Evolutionary conservation across 1,140 invertebrate species (phyloP), one percentile per base, ranked within the genome.

Genomic region (Leptopilina boulardi): DNA sequence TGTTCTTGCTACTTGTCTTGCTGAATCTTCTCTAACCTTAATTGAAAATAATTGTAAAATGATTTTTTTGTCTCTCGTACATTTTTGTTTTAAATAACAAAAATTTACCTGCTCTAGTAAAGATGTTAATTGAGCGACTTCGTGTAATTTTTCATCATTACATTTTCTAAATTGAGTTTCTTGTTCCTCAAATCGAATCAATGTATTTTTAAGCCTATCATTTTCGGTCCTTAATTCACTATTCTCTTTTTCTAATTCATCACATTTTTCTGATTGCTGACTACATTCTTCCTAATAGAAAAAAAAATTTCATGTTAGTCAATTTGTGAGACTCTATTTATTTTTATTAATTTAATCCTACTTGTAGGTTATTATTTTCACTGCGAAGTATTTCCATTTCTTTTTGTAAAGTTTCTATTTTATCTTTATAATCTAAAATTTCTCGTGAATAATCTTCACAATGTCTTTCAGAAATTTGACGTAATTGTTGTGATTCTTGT

Each of bases 401-500:
- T 56, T 70, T 80, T 71, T 89, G 82, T 71, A 86, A 75, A 3
- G 80, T 77, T 71, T 86, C 77, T 74, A 93, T 90, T 87, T 93
- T 93, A 54, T 94, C 93, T 78, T 93, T 92, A 19, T 89, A 92
- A 3, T 85, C 87, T 70, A 93, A 89, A 18, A 94, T 83, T 81
- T 94, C 93, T 23, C 92, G 88, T 0, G 92, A 90, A 0, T 94
- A 83, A 75, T 94, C 92, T 78, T 94, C 93, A 19, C 92, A 93
- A 77, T 93, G 94, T 44, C 93, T 90, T 80, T 95, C 94, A 0
- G 93, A 92, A 1, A 94, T 83, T 3, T 93, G 85, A 77, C 94
- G 93, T 80, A 93, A 89, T 75, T 95, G 94, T 83, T 95, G 94
- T 0, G 93, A 92, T 84, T 96, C 94, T 80, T 95, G 94, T 8